These are phyloP conservation scores for Sinocyclocheilus rhinocerous DNA, from an alignment of 2,113 vertebrate genomes.

Conservation along the genomic window DNA sequence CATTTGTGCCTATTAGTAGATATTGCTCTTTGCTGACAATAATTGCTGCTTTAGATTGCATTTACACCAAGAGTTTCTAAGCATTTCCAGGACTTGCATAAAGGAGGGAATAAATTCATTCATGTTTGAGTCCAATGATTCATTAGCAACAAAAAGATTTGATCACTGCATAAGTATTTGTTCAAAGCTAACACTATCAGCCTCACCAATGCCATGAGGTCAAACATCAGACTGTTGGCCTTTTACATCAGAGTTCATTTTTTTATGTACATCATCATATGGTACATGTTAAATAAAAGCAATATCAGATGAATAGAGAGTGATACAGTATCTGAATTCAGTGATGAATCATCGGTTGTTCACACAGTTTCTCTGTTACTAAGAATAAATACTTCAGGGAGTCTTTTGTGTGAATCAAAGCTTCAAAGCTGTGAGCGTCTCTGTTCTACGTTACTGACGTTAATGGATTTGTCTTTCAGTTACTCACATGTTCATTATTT, in stretches of 20 bases:
- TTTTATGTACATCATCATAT: not conserved
- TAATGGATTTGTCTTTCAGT: not conserved
- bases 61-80: too few species aligned
- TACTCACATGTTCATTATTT: not conserved
- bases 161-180: not conserved
- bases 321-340: conserved; percentile 73
- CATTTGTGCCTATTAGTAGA: too few species aligned
- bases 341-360: conserved; percentile 92
- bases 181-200: too few species aligned
- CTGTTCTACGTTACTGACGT: not conserved
- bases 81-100: not conserved
- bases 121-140: not conserved
- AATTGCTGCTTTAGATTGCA: too few species aligned
- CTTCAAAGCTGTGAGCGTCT: not conserved
- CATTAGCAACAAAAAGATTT: not conserved
- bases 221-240: not conserved
- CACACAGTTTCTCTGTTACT: conserved; percentile 69
- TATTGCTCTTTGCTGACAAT: too few species aligned
- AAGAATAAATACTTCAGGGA: conserved; percentile 29
- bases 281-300: too few species aligned
- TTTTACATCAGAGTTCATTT: not conserved
- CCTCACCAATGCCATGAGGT: not conserved
- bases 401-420: not conserved
- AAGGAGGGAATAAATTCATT: not conserved
- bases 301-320: conserved; percentile 50